Evolutionary conservation across 2,888 invertebrate genomes (phyloP), one percentile per base, ranked within the genome.

Genomic region (Pollenia labialis): DNA sequence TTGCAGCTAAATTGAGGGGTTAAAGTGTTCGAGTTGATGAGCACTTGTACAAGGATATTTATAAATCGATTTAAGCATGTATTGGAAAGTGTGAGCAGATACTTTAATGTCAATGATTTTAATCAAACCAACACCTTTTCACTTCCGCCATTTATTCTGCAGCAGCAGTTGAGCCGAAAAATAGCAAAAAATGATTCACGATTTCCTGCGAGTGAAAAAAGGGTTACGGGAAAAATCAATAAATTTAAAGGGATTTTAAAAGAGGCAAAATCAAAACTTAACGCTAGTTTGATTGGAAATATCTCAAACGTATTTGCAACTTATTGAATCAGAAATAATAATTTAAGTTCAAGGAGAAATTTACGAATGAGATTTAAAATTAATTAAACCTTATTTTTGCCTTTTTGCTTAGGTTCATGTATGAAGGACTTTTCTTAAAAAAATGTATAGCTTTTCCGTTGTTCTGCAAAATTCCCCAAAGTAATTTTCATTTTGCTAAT

Each of bases 121-220:
- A 81, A 75, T 81, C 68, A 81, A 68, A 60, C 23, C 81, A 66
- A 81, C 81, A 81, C 81, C 74, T 81, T 60, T 74, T 75, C 58
- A 75, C 75, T 75, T 68, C 68, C 81, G 75, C n/a, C 16, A 7
- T 46, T 32, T 44, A 48, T 23, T 12, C 32, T 42, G 64, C 12
- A 32, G 12, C 12, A 32, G 58, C 40, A 62, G 16, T 10, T 50
- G 48, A 62, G 48, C 40, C 9, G 62, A 60, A 46, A 6, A 18
- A 60, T 60, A 48, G 3, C 50, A 50, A 46, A 10, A 46, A 46
- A 11, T 52, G 14, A 52, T 52, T 8, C 2, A 16, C 11, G 11
- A 9, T 18, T 18, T 11, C 18, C 18, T 54, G 18, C 12, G 18
- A 11, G n/a, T 11, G 11, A 12, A 1, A 60, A 79, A 40, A 23